phyloP scores from a whole-genome alignment of 2,113 vertebrate genomes.

The Uria lomvia region DNA sequence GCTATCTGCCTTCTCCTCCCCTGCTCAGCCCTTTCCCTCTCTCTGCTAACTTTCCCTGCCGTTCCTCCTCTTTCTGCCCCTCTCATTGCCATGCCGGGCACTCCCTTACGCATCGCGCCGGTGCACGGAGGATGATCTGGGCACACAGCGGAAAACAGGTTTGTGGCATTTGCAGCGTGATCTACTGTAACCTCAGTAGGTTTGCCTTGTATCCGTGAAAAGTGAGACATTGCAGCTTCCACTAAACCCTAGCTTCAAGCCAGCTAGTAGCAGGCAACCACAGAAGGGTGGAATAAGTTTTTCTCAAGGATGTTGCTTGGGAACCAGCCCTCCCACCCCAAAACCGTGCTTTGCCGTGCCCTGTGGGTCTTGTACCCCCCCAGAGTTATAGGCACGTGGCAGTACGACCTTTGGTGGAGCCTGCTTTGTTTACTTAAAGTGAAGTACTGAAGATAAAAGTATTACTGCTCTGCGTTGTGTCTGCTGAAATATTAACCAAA shows the following conservation, averaged over 20 bases:
- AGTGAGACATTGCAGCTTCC: not conserved
- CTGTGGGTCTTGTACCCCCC: not conserved
- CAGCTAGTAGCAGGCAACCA: not conserved
- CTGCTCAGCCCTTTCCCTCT: not conserved
- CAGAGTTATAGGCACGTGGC: rapidly evolving
- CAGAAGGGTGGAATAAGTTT: not conserved
- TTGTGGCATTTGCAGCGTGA: not conserved
- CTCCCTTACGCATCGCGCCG: rapidly evolving
- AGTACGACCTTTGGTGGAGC: not conserved
- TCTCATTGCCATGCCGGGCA: rapidly evolving
- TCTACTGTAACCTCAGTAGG: not conserved
- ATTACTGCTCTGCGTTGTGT: not conserved
- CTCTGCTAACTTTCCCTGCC: not conserved
- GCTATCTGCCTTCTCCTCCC: not conserved
- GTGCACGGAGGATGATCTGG: not conserved
- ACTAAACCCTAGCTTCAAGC: not conserved
- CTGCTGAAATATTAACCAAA: slow-evolving; percentile 8
- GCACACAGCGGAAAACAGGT: not conserved
- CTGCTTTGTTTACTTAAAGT: not conserved
- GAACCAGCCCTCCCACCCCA: not conserved
- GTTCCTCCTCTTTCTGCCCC: not conserved
- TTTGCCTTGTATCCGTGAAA: rapidly evolving
- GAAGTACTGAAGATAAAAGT: not conserved
- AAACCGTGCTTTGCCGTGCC: not conserved
- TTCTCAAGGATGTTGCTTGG: not conserved